Evolutionary conservation across 2,888 invertebrate species (phyloP).

Genomic region (Drosophila leonis): DNA sequence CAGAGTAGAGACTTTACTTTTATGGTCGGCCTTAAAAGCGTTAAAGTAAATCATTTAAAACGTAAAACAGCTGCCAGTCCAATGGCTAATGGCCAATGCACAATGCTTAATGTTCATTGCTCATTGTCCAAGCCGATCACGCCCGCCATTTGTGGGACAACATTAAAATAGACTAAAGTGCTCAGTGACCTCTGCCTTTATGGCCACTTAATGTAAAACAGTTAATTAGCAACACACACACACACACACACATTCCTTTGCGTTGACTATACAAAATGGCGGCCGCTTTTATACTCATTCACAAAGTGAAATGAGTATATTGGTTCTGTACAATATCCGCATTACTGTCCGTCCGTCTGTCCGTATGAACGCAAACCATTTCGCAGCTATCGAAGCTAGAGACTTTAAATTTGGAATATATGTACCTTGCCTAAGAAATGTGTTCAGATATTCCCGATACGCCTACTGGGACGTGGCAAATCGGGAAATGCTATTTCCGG

Average conservation of each 20-base stretch:
- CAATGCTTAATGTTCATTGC: slow-evolving; percentile 27
- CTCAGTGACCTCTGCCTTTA: slow-evolving; percentile 61
- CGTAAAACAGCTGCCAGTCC: slow-evolving; percentile 40
- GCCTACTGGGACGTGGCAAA: no score
- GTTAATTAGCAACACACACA: slow-evolving; percentile 71
- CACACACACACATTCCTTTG: slow-evolving; percentile 25
- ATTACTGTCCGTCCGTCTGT: no score
- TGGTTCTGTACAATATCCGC: no score
- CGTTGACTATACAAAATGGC: slow-evolving; percentile 68
- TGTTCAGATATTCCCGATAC: no score
- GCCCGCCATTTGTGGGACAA: slow-evolving; percentile 61
- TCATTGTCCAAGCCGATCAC: slow-evolving; percentile 76
- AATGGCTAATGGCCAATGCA: slow-evolving; percentile 42
- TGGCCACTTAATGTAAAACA: slow-evolving; percentile 80
- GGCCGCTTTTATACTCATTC: slow-evolving; percentile 48
- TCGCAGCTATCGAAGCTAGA: no score
- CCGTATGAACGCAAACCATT: no score
- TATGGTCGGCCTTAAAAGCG: slow-evolving; percentile 69
- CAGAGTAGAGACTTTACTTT: slow-evolving; percentile 32
- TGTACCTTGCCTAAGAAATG: no score
- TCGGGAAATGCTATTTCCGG: no score
- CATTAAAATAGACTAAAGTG: slow-evolving; percentile 77
- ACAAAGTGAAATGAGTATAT: no score
- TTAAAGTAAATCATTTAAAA: slow-evolving; percentile 71
- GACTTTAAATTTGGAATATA: no score